phyloP scores from a whole-genome alignment of 2,888 invertebrate species.

The Cancer borealis region DNA sequence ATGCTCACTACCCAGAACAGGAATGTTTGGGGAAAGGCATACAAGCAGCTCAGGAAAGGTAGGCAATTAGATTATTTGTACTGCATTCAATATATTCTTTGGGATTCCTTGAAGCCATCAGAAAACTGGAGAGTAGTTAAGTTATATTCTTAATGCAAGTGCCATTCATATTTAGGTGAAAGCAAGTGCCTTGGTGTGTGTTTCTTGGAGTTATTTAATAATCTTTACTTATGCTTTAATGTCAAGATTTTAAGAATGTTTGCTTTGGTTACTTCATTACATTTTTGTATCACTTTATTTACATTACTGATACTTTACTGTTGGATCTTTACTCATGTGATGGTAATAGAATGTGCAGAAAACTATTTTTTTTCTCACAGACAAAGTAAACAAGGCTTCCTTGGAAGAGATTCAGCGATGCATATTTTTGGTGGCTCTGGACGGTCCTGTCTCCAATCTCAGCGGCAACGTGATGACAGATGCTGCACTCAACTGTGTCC shows the following conservation, averaged over 20 bases:
- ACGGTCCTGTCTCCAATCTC: constrained; percentile 79
- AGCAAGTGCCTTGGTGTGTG: neutral
- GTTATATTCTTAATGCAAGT: neutral
- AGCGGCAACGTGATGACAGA: constrained; percentile 77
- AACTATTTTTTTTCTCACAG: constrained; percentile 35
- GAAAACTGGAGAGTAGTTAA: neutral
- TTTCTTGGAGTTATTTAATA: neutral
- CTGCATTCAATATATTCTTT: neutral
- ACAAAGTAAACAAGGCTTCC: constrained; percentile 79
- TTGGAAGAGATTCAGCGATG: constrained; percentile 81
- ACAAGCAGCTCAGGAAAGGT: constrained; percentile 79
- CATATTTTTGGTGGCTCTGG: constrained; percentile 82
- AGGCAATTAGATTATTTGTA: neutral
- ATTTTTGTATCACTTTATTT: neutral
- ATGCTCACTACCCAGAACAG: constrained; percentile 81
- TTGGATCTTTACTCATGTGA: neutral
- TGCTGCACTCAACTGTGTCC: constrained; percentile 80
- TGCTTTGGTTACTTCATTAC: neutral
- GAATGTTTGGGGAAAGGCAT: constrained; percentile 80
- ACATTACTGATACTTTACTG: neutral
- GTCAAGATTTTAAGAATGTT: neutral
- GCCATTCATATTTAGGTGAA: neutral
- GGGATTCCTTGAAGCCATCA: neutral
- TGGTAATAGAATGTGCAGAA: neutral
- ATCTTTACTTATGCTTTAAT: neutral